Evolutionary conservation across 30 jellyfish, hydroid and myxozoan genomes (phyloP).

Genomic region (Clytia hemisphaerica): DNA sequence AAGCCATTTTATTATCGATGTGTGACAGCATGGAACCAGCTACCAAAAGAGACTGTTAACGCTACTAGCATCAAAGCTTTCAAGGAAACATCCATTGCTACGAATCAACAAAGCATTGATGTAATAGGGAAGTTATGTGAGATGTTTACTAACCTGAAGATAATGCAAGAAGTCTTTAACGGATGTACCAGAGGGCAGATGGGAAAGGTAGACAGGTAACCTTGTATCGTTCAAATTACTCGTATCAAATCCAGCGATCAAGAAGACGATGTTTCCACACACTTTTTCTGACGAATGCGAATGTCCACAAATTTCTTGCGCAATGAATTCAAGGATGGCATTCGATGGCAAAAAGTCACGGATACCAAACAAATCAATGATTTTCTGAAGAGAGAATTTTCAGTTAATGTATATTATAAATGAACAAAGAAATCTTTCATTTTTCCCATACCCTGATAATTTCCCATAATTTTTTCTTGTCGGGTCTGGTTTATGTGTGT

Average conservation of each 20-base stretch:
- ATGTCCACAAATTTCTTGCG: slow-evolving; percentile 46
- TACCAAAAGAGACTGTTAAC: too few species aligned
- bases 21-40: too few species aligned
- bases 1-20: too few species aligned
- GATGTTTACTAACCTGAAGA: slow-evolving; percentile 58
- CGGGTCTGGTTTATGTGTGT: too few species aligned
- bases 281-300: slow-evolving; percentile 20
- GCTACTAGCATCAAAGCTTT: too few species aligned
- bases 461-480: too few species aligned
- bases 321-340: slow-evolving; percentile 47
- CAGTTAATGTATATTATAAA: background rate
- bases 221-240: slow-evolving; percentile 67
- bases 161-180: slow-evolving; percentile 70
- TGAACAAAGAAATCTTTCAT: background rate
- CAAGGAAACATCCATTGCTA: too few species aligned
- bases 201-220: slow-evolving; percentile 77
- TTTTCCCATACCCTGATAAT: background rate
- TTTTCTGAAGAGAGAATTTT: background rate
- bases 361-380: slow-evolving; percentile 39
- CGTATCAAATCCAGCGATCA: slow-evolving; percentile 80
- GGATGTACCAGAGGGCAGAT: slow-evolving; percentile 96
- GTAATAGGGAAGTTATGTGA: background rate
- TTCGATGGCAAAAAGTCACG: slow-evolving; percentile 76
- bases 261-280: slow-evolving; percentile 62
- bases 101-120: background rate